Percentiles rank a stretch among this genome's conserved stretches.
Evolutionary conservation across 2,888 invertebrate species (phyloP).

Genomic region (Perizoma flavofasciatum): DNA sequence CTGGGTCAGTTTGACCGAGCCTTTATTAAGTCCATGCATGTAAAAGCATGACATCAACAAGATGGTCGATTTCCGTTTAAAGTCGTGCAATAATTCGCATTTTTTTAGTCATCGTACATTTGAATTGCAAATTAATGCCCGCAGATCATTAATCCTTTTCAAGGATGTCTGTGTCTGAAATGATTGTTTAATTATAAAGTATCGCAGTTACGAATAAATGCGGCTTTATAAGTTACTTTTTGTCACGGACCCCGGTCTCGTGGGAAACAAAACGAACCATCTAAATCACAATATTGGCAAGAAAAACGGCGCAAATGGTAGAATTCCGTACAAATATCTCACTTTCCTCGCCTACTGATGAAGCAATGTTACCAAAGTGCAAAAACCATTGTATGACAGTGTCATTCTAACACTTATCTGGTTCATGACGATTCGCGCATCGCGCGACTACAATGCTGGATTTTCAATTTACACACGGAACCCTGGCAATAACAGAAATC

Average conservation of each 20-base stretch:
- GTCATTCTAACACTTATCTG: no score
- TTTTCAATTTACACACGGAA: conserved; percentile 22
- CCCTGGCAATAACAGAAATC: conserved; percentile 41
- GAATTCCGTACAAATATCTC: conserved; percentile 23
- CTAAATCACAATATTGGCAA: conserved; percentile 15
- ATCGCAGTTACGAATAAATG: conserved; percentile 13
- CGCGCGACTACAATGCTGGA: conserved; percentile 3
- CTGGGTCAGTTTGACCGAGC: no score
- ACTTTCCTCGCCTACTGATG: not conserved
- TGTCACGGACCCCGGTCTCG: conserved; percentile 17
- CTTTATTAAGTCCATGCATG: no score
- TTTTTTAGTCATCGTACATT: conserved; percentile 2
- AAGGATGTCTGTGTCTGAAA: conserved; percentile 17
- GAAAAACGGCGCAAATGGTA: conserved; percentile 13
- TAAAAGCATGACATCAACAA: no score
- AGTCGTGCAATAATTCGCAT: no score
- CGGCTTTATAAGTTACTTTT: conserved; percentile 22
- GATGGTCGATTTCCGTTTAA: no score
- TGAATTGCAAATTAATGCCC: conserved; percentile 19
- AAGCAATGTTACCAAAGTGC: no score
- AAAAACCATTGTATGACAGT: no score
- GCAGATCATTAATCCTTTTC: conserved; percentile 21
- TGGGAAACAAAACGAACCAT: conserved; percentile 21
- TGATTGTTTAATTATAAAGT: conserved; percentile 31
- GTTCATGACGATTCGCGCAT: no score